Evolutionary conservation across 2,113 vertebrate species (phyloP).

Genomic region (Pagrus major): DNA sequence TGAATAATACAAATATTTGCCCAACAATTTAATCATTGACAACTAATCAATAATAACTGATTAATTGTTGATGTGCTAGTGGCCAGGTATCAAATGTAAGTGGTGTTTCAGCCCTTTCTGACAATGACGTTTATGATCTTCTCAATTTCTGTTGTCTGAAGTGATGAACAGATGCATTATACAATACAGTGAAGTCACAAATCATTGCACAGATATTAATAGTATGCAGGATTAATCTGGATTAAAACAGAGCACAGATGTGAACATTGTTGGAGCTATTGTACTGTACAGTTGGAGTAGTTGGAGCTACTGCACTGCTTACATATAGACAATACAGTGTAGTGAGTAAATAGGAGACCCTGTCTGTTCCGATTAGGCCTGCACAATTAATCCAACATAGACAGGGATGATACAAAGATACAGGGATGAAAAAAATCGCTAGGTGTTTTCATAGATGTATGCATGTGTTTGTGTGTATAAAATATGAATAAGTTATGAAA

Average conservation of each 20-base stretch:
- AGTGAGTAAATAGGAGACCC: not conserved
- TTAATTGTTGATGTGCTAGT: no score
- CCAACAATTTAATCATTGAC: no score
- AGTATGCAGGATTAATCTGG: slow-evolving; percentile 54
- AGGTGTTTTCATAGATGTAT: no score
- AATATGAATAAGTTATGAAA: no score
- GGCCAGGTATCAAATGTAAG: not conserved
- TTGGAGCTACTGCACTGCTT: no score
- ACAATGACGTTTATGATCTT: not conserved
- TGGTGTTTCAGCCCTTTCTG: not conserved
- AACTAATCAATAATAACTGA: no score
- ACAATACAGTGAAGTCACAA: not conserved
- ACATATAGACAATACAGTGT: not conserved
- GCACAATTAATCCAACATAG: no score
- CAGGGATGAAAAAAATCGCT: no score
- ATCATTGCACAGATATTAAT: slow-evolving; percentile 22
- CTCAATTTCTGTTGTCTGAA: not conserved
- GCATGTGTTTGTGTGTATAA: no score
- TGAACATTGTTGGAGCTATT: not conserved
- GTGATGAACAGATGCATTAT: not conserved
- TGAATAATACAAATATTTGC: no score
- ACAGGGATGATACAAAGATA: no score
- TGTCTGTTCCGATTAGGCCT: not conserved
- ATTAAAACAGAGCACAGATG: slow-evolving; percentile 55
- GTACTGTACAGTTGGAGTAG: not conserved